Conservation (phyloP, 2,113 vertebrate species). For the Phrynocephalus versicolor region DNA sequence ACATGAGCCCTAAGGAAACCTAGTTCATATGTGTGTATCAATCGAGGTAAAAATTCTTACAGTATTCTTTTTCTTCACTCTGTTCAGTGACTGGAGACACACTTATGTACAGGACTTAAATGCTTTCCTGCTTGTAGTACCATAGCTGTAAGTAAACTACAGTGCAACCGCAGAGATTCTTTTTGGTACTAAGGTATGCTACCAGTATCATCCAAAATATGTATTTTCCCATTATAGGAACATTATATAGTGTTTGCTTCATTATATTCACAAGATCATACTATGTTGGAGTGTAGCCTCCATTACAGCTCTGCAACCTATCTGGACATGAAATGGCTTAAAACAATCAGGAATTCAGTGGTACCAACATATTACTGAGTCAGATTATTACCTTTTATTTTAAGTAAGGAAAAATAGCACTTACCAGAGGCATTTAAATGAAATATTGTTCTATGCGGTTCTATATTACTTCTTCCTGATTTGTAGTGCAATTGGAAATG, state of each 20-base stretch:
- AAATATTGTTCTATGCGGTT: background rate
- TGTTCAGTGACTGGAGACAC: background rate
- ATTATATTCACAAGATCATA: background rate
- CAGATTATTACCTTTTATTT: background rate
- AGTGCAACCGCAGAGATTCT: too few species aligned
- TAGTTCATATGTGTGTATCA: conserved; percentile 10
- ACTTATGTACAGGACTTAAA: background rate
- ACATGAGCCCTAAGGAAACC: conserved; percentile 28
- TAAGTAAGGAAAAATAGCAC: background rate
- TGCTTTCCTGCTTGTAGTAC: background rate
- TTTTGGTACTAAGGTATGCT: background rate
- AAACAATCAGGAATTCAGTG: background rate
- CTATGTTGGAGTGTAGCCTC: background rate
- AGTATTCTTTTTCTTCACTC: background rate
- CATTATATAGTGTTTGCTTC: background rate
- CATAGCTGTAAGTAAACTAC: background rate
- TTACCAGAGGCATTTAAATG: background rate
- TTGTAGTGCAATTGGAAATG: background rate
- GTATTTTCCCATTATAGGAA: background rate
- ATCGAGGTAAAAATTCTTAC: conserved; percentile 38
- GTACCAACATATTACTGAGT: background rate
- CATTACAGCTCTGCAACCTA: background rate
- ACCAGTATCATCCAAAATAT: background rate
- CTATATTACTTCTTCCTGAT: conserved; percentile 17
- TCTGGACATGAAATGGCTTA: background rate